phyloP scores from a whole-genome alignment of 2,888 invertebrate genomes.

The Mesorhabditis sp. region DNA sequence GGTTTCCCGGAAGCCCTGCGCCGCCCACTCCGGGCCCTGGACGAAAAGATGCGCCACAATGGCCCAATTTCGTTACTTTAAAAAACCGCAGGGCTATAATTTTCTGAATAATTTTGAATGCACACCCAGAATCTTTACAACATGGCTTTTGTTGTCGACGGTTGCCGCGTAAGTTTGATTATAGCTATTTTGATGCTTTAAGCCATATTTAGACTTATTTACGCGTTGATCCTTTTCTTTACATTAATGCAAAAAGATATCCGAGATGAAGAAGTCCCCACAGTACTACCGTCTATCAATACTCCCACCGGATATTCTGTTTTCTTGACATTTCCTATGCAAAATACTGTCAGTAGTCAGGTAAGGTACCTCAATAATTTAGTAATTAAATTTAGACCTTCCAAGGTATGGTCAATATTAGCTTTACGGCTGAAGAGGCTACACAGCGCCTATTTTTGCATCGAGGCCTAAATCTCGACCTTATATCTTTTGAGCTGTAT shows the following conservation, averaged over 20 bases:
- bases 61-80: background rate
- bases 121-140: background rate
- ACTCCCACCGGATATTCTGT: background rate
- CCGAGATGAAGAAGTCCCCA: background rate
- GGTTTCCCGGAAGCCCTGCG: no score
- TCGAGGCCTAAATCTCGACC: background rate
- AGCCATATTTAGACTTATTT: background rate
- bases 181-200: background rate
- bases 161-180: background rate
- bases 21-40: no score
- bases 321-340: background rate
- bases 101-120: background rate
- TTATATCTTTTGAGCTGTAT: background rate
- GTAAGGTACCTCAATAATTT: background rate
- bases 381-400: background rate
- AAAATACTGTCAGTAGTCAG: background rate
- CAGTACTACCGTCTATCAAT: background rate
- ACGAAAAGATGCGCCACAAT: no score
- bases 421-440: background rate
- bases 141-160: background rate
- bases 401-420: background rate
- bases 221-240: conserved; percentile 1
- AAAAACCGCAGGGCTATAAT: background rate
- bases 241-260: conserved; percentile 1
- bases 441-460: background rate